Base-by-base conservation (phyloP, 2,113 vertebrate genomes). In the Boulengeromyrus knoepffleri region DNA sequence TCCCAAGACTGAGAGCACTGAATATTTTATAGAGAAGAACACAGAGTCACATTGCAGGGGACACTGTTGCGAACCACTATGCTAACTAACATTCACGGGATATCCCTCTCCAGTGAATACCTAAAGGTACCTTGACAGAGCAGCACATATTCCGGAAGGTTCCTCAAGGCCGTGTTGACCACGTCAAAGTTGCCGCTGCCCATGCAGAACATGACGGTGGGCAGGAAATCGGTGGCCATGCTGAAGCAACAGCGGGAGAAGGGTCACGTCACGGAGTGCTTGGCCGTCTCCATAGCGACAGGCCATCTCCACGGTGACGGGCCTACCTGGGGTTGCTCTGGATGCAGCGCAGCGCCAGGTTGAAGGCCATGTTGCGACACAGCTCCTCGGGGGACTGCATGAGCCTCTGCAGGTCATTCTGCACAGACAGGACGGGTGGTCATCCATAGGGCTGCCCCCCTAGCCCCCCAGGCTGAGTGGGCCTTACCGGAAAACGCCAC, bases 161-260 rank as follows among this genome's bases (percentile, higher is more conserved):
- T 99, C 94, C 97, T 96, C 90, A 99, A 95, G 0, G 99, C 97
- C 0, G 99, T 99, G 93, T 99, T 98, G 1, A 98, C 97, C 91
- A 99, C 98, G 90, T 99, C 98, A 0, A 98, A 98, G 95, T 99
- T 97, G 1, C 97, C 96, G 89, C 98, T 99, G 85, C 98, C 97
- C 66, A 99, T 95, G 89, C 99, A 99, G 95, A 97, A 98, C 98
- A 99, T 98, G 95, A 97, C 99, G 0, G 99, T 98, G 42, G 99
- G 98, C 89, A 99, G 95, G 94, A 99, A 99, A 91, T 98, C 98
- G 0, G 96, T 96, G 1, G 98, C 98, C 83, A 97, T 95, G 93
- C 99, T 99, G 92, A 39, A 19, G 92, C 5, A 85, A 92, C 89
- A 85, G 4, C 21, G 5, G 5, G 58, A 3, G 17, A 24, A 15